Base-by-base conservation (phyloP, 1,140 invertebrate genomes). In the Pogonognathellus flavescens region DNA sequence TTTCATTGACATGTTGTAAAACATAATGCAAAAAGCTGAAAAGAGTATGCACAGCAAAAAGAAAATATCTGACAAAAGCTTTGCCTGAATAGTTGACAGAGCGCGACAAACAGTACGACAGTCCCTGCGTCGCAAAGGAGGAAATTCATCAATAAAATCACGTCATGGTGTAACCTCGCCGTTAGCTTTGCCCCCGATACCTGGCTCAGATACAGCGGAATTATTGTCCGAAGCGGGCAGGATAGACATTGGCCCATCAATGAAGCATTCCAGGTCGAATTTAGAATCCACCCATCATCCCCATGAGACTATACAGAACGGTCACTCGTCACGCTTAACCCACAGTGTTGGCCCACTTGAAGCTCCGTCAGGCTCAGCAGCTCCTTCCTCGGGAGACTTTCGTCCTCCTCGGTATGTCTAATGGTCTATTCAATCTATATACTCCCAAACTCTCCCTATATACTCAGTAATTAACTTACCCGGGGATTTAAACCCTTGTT, bases 71-170 rank as follows among this genome's bases (percentile, higher is more conserved):
- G 62, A 25, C 10, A 66, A 14, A 1, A 72, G 31, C 25, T 6
- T 72, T 76, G 7, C 0, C 6, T n/a, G 7, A 76, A 49, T 50
- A 76, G 94, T 95, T 90, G 93, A 94, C 90, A 92, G 94, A 89
- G 94, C 94, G 57, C 91, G 93, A 87, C 93, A 93, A 88, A 94
- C 93, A 52, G 94, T 95, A 89, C 92, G 93, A 89, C 89, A 90
- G 87, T 91, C 90, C 8, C 88, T 91, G 52, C 88, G 89, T 59
- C 83, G 88, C 13, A 88, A 88, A 70, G 62, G 57, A 14, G 53
- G 86, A 49, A 66, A 83, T 31, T 52, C 85, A 7, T 85, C 86
- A n/a, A 31, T 85, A 20, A 88, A 85, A 76, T 83, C 88, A 41
- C 80, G 60, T 31, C 84, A 86, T 18, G 25, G 55, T 16, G 62